Evolutionary conservation across 2,113 vertebrate genomes (phyloP).

Genomic region (Cynocephalus volans): DNA sequence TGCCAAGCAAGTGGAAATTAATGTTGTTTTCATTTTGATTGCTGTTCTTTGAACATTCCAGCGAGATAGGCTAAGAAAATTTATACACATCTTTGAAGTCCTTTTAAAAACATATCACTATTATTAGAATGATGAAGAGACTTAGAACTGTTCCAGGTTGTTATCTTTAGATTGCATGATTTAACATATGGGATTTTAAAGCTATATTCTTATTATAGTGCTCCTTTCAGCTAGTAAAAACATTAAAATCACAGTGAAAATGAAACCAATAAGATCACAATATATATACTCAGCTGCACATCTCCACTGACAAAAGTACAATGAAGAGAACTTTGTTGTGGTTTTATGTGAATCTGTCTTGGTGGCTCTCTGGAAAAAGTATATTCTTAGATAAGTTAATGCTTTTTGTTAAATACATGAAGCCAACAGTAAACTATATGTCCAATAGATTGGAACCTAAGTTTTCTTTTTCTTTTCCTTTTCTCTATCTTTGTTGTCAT

Average conservation of each 20-base stretch:
- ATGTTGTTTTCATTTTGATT: conserved; percentile 45
- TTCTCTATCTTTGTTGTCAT: background rate
- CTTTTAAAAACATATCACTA: conserved; percentile 33
- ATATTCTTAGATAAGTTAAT: conserved; percentile 23
- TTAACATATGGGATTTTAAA: conserved; percentile 49
- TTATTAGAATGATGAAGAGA: conserved; percentile 58
- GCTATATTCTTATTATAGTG: background rate
- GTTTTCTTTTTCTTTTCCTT: background rate
- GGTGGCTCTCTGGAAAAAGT: background rate
- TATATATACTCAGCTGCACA: background rate
- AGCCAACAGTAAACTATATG: background rate
- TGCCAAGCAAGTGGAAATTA: conserved; percentile 40
- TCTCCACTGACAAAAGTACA: conserved; percentile 42
- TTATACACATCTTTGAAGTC: conserved; percentile 58
- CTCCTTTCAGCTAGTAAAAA: conserved; percentile 49
- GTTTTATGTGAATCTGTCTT: conserved; percentile 1
- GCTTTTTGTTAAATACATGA: background rate
- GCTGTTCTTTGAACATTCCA: conserved; percentile 35
- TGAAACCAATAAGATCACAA: conserved; percentile 27
- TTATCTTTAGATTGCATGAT: conserved; percentile 48
- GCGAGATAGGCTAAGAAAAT: conserved; percentile 77
- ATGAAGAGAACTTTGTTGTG: background rate
- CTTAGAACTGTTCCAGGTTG: conserved; percentile 2
- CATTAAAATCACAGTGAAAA: conserved; percentile 51
- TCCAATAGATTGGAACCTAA: background rate